These are phyloP conservation scores for Lasioglossum morio DNA, from an alignment of 2,888 invertebrate genomes.

Conservation along the genomic window DNA sequence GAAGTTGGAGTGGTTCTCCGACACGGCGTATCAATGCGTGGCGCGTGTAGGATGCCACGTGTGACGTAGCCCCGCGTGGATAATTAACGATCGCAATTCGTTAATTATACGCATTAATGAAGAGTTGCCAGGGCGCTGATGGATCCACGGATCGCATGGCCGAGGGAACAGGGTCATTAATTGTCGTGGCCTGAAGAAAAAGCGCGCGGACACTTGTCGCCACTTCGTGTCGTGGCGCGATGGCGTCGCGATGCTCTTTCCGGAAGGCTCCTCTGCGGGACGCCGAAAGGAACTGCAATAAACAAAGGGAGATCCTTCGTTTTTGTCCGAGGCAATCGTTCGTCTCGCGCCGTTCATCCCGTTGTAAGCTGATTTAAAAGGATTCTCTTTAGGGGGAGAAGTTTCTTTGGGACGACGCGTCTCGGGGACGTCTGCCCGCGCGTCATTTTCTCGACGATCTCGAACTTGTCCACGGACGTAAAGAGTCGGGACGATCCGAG, in stretches of 20 bases:
- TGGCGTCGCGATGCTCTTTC: slow-evolving; percentile 25
- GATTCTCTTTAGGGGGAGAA: not conserved
- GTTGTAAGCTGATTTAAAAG: slow-evolving; percentile 10
- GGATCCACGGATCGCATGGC: slow-evolving; percentile 70
- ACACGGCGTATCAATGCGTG: slow-evolving; percentile 21
- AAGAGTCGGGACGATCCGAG: slow-evolving; percentile 5
- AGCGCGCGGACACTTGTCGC: slow-evolving; percentile 29
- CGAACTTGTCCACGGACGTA: slow-evolving; percentile 4
- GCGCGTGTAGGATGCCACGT: slow-evolving; percentile 21
- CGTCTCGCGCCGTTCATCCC: slow-evolving; percentile 8
- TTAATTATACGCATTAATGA: slow-evolving; percentile 71
- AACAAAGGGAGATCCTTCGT: slow-evolving; percentile 19
- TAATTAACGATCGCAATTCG: slow-evolving; percentile 64
- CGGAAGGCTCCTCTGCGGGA: not conserved
- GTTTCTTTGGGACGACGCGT: not conserved
- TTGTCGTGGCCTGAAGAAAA: slow-evolving; percentile 53
- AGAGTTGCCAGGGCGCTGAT: slow-evolving; percentile 52
- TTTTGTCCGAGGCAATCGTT: slow-evolving; percentile 2
- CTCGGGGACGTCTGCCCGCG: not conserved
- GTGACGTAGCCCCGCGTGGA: slow-evolving; percentile 9
- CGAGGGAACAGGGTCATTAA: slow-evolving; percentile 60
- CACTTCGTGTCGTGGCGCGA: not conserved
- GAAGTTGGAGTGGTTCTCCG: slow-evolving; percentile 36
- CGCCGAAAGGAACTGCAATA: slow-evolving; percentile 12
- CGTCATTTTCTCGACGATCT: slow-evolving; percentile 13